Conservation (phyloP, 2,888 invertebrate species). For the Hydraecia micacea region DNA sequence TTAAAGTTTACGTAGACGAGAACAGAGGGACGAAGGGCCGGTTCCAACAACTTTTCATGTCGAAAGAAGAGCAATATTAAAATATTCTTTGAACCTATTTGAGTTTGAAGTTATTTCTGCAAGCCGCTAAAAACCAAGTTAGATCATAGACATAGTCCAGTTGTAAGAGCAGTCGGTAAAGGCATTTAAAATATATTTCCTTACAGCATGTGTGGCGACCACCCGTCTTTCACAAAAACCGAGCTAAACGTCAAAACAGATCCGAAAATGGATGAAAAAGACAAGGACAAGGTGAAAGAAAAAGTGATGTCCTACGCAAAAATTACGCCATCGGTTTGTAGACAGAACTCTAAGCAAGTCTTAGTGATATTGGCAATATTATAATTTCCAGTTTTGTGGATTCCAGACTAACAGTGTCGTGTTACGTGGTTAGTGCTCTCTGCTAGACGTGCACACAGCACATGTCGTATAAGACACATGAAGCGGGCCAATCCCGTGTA, state of each 20-base stretch:
- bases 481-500: not conserved
- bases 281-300: conserved; percentile 71
- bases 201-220: conserved; percentile 87
- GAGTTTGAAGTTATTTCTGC: not conserved
- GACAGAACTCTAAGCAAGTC: not conserved
- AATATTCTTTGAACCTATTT: not conserved
- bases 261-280: conserved; percentile 67
- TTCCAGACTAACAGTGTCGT: no score
- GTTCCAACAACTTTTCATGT: not conserved
- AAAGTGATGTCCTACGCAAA: conserved; percentile 71
- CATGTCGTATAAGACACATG: no score
- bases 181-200: conserved; percentile 20
- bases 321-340: conserved; percentile 78
- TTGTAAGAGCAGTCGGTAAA: conserved; percentile 22
- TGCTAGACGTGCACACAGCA: not conserved
- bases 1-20: not conserved
- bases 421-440: not conserved
- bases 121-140: not conserved
- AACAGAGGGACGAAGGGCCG: not conserved
- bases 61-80: not conserved
- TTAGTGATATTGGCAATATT: not conserved
- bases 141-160: not conserved
- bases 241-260: conserved; percentile 79
- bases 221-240: conserved; percentile 85
- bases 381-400: not conserved